Percentiles rank a stretch among this genome's conserved stretches.
These are phyloP conservation scores for Chaenodraco wilsoni DNA, from an alignment of 2,797 vertebrate genomes.

Conservation along the genomic window DNA sequence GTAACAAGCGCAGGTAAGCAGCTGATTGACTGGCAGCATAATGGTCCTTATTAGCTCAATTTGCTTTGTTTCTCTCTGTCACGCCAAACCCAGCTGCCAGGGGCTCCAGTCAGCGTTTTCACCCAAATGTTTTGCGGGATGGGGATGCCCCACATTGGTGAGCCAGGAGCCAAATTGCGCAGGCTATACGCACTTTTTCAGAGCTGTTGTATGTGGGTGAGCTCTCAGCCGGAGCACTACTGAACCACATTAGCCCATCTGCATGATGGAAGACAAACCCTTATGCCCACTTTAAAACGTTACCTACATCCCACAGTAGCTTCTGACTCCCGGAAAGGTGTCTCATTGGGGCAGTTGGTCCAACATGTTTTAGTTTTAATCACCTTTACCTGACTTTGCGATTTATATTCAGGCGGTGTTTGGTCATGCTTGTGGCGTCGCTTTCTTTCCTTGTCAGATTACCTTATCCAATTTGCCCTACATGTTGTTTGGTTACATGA, in stretches of 20 bases:
- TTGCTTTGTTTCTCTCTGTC: background rate
- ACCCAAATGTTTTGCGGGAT: constrained; percentile 47
- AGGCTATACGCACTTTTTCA: constrained; percentile 75
- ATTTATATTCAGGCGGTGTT: background rate
- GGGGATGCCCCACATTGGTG: constrained; percentile 66
- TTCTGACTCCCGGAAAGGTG: background rate
- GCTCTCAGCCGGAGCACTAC: constrained; percentile 47
- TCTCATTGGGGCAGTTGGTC: background rate
- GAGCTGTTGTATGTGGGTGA: constrained; percentile 62
- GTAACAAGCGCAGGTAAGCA: constrained; percentile 71
- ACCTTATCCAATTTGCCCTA: constrained; percentile 25
- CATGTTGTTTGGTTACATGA: background rate
- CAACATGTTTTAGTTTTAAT: background rate
- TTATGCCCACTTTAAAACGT: constrained; percentile 52
- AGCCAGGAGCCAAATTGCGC: constrained; percentile 76
- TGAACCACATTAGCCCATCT: constrained; percentile 55
- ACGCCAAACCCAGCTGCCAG: constrained; percentile 10
- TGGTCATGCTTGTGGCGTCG: constrained; percentile 20
- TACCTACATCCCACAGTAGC: constrained; percentile 43
- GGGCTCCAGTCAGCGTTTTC: constrained; percentile 63
- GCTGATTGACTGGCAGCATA: constrained; percentile 60
- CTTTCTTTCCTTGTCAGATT: constrained; percentile 12
- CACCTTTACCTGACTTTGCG: background rate
- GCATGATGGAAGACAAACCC: constrained; percentile 59
- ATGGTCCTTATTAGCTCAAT: constrained; percentile 60